Evolutionary conservation across 2,888 invertebrate species (phyloP).

Genomic region (Argyresthia albistria): DNA sequence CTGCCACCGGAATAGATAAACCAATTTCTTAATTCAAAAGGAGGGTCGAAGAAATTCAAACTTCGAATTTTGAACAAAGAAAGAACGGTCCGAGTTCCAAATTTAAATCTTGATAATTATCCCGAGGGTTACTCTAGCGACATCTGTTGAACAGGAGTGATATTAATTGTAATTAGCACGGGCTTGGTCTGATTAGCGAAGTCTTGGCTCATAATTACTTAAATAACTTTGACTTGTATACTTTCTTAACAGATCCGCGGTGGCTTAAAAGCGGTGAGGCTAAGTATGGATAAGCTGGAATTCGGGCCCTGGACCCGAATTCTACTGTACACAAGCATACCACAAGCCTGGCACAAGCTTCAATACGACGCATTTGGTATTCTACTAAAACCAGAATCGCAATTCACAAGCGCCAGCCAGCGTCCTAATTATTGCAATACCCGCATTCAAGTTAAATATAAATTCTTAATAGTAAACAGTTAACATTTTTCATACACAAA

Average conservation of each 20-base stretch:
- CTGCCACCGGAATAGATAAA: constrained; percentile 22
- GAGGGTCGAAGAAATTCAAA: constrained; percentile 10
- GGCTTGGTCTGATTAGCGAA: constrained; percentile 36
- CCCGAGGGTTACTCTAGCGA: constrained; percentile 10
- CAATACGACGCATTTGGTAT: too few relatives aligned
- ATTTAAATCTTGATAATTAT: constrained; percentile 5
- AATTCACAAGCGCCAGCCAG: too few relatives aligned
- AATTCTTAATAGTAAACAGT: too few relatives aligned
- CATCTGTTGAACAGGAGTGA: constrained; percentile 17
- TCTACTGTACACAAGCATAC: too few relatives aligned
- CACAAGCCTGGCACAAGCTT: too few relatives aligned
- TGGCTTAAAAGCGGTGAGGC: neutral
- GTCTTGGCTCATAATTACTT: constrained; percentile 48
- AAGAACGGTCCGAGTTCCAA: neutral
- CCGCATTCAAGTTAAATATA: too few relatives aligned
- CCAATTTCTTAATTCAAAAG: constrained; percentile 36
- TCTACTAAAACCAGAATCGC: too few relatives aligned
- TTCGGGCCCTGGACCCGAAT: too few relatives aligned
- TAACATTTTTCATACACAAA: too few relatives aligned
- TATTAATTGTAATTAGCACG: constrained; percentile 35
- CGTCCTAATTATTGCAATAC: too few relatives aligned
- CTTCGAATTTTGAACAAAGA: constrained; percentile 6
- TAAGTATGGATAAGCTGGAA: constrained; percentile 4
- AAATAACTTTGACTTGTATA: constrained; percentile 17
- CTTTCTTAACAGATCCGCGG: constrained; percentile 3